Conservation (phyloP, 2,888 invertebrate species). For the Oscheius myriophilus region DNA sequence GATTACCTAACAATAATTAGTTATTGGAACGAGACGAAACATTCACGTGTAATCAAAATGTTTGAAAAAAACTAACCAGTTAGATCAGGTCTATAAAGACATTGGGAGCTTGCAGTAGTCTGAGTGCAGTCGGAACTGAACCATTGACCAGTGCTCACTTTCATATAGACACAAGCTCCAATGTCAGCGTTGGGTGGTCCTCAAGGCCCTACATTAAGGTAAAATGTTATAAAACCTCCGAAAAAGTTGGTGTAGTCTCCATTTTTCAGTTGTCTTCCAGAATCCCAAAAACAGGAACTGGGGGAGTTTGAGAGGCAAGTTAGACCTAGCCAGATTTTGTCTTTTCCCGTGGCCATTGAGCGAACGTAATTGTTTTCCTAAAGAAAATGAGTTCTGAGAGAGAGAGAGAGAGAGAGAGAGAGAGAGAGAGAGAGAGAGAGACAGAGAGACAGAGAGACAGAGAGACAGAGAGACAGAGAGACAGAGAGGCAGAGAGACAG, state of each 20-base stretch:
- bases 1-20: too few species aligned
- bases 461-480: too few species aligned
- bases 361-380: conserved; percentile 9
- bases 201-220: too few species aligned
- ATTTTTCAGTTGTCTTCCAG: not conserved
- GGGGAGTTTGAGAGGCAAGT: not conserved
- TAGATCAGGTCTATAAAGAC: too few species aligned
- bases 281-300: conserved; percentile 7
- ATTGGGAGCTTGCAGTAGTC: too few species aligned
- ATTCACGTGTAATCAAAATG: too few species aligned
- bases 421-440: too few species aligned
- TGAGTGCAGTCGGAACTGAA: conserved; percentile 7
- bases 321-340: conserved; percentile 8
- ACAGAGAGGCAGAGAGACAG: not conserved
- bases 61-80: too few species aligned
- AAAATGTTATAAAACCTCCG: too few species aligned
- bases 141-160: conserved; percentile 1
- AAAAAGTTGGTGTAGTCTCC: conserved; percentile 1
- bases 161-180: conserved; percentile 11
- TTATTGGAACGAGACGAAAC: too few species aligned
- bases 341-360: not conserved
- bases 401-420: not conserved
- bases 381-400: not conserved
- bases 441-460: not conserved
- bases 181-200: not conserved